Evolutionary conservation across 1,140 invertebrate species (phyloP), one percentile per base, ranked within the genome.

Genomic region (Metaphire vulgaris): DNA sequence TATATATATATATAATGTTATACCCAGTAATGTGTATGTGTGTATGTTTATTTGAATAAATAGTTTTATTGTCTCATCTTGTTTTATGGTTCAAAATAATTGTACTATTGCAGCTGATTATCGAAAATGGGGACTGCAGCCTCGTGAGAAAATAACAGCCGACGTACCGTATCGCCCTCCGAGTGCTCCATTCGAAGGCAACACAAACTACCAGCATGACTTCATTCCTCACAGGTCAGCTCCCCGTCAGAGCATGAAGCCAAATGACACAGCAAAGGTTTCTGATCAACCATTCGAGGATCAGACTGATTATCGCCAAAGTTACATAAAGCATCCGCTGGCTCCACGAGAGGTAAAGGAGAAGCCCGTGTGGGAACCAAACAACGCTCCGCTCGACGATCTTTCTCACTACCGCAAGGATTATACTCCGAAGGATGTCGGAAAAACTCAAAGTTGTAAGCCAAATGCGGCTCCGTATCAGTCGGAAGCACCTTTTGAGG

Each of bases 131-230:
- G 69, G 33, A 71, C 77, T 81, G 15, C 78, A 81, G 76, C 79
- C 79, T 6, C 75, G 79, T 69, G 76, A 80, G 2, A 79, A 70
- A 14, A 76, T 74, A 30, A 80, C 80, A 71, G 78, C 79, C 14
- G 83, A 83, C 1, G 86, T 86, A 74, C 70, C 80, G 28, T 71
- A 71, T 33, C n/a, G 32, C 2, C 82, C 83, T 71, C 82, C 80
- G 33, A 80, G 77, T 69, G 81, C 80, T n/a, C 85, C 85, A 76
- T 87, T 87, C 77, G 85, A 87, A 75, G 85, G 84, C 66, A 79
- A 78, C 16, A 82, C 83, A 1, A 86, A 83, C 32, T 81, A 85
- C 73, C 83, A 84, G 73, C 80, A 83, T 69, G 83, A 86, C 76
- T 87, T 1, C 33, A 32, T 71, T 32, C 26, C 69, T 1, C 31